phyloP scores from a whole-genome alignment of 2,888 invertebrate genomes.

The Acleris sparsana region DNA sequence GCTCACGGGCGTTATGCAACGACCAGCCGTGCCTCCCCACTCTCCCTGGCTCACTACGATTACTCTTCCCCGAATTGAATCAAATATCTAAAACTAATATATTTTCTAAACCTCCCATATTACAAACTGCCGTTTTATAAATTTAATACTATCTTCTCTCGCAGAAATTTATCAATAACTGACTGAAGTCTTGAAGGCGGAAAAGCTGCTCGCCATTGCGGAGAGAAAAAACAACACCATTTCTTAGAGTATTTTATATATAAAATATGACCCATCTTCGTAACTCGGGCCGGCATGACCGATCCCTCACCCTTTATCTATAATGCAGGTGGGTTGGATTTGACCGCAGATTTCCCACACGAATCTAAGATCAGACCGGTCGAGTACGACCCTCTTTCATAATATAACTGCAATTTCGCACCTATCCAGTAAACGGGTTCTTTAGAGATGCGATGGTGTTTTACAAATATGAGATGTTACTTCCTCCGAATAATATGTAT shows the following conservation, averaged over 20 bases:
- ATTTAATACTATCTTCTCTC: slow-evolving; percentile 9
- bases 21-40: slow-evolving; percentile 21
- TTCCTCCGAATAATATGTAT: not conserved
- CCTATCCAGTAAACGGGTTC: slow-evolving; percentile 9
- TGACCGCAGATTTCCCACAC: slow-evolving; percentile 30
- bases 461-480: slow-evolving; percentile 6
- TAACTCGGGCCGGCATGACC: slow-evolving; percentile 40
- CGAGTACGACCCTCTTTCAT: slow-evolving; percentile 13
- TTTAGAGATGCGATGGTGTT: not conserved
- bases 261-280: slow-evolving; percentile 25
- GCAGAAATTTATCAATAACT: slow-evolving; percentile 21
- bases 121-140: slow-evolving; percentile 13
- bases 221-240: slow-evolving; percentile 12
- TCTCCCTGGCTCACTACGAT: slow-evolving; percentile 17
- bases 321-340: slow-evolving; percentile 41
- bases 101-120: slow-evolving; percentile 17
- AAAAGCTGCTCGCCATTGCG: not conserved
- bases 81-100: slow-evolving; percentile 25
- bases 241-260: slow-evolving; percentile 10
- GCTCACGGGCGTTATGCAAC: slow-evolving; percentile 38
- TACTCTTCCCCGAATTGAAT: slow-evolving; percentile 19
- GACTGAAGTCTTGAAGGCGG: not conserved
- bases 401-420: slow-evolving; percentile 17
- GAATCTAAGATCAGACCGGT: slow-evolving; percentile 23
- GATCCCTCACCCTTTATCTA: slow-evolving; percentile 42